Conservation (phyloP, 2,797 vertebrate species). For the Phoebastria nigripes region DNA sequence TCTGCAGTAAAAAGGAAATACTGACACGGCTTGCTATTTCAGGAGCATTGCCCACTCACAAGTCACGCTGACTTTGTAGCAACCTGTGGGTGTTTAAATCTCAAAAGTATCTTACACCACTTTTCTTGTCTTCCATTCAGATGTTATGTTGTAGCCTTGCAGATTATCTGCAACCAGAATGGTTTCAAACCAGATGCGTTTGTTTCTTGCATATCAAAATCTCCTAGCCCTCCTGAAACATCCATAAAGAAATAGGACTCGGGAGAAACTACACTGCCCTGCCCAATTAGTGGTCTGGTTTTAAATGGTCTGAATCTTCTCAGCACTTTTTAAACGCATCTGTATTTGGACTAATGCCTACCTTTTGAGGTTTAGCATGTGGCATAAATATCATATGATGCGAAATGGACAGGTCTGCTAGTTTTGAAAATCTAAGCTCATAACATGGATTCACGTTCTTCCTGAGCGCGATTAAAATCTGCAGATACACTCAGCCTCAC, state of each 20-base stretch:
- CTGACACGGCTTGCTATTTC: background rate
- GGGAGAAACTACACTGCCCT: background rate
- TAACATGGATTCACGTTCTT: background rate
- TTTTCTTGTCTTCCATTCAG: background rate
- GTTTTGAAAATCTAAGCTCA: background rate
- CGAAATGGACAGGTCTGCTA: background rate
- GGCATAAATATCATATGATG: background rate
- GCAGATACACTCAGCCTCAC: background rate
- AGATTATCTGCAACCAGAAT: background rate
- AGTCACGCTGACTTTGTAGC: background rate
- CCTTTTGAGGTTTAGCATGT: background rate
- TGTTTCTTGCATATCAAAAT: background rate
- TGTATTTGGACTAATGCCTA: background rate
- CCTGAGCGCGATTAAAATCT: background rate
- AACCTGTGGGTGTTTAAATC: background rate
- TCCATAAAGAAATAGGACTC: background rate
- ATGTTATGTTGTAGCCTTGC: background rate
- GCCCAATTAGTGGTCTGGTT: background rate
- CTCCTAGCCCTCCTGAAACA: background rate
- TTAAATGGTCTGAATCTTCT: background rate
- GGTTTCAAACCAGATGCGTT: background rate
- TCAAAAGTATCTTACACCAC: background rate
- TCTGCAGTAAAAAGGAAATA: background rate
- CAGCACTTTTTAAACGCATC: background rate
- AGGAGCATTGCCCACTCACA: background rate